These are phyloP conservation scores for Adelognathus sp. DNA, from an alignment of 2,888 invertebrate species.

Conservation along the genomic window DNA sequence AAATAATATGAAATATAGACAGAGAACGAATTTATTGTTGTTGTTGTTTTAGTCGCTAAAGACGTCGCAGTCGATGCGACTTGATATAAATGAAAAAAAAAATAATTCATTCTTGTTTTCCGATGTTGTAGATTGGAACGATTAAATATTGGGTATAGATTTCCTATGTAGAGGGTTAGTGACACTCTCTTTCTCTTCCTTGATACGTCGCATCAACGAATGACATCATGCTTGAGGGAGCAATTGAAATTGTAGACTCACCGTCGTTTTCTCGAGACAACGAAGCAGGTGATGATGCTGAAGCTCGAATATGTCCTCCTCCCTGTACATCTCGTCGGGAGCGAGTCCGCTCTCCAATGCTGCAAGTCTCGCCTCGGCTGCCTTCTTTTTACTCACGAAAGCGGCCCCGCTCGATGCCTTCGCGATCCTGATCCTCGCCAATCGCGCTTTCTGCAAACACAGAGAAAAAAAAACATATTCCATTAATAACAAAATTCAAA, in stretches of 20 bases:
- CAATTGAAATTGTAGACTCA: slow-evolving; percentile 80
- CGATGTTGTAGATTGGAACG: too few species aligned
- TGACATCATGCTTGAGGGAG: too few species aligned
- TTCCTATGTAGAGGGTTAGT: too few species aligned
- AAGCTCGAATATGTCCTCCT: slow-evolving; percentile 98
- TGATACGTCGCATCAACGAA: too few species aligned
- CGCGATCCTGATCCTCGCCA: slow-evolving; percentile 98
- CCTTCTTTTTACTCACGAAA: slow-evolving; percentile 99
- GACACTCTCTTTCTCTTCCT: not conserved
- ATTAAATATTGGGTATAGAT: too few species aligned
- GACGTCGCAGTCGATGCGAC: too few species aligned
- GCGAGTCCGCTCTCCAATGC: slow-evolving; percentile 96
- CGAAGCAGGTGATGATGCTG: slow-evolving; percentile 99
- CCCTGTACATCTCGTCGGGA: slow-evolving; percentile 92
- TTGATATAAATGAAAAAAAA: too few species aligned
- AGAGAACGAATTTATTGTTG: too few species aligned
- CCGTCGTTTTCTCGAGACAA: slow-evolving; percentile 99
- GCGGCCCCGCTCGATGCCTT: slow-evolving; percentile 99
- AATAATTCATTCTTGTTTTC: too few species aligned
- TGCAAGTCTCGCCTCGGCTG: slow-evolving; percentile 96
- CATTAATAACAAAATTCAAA: not conserved
- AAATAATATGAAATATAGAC: too few species aligned
- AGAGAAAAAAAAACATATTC: slow-evolving; percentile 24
- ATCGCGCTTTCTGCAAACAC: slow-evolving; percentile 95
- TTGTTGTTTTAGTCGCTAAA: too few species aligned